Percentiles rank a stretch among this genome's conserved stretches.
Evolutionary conservation across 2,113 vertebrate genomes (phyloP).

Genomic region (Helogale parvula): DNA sequence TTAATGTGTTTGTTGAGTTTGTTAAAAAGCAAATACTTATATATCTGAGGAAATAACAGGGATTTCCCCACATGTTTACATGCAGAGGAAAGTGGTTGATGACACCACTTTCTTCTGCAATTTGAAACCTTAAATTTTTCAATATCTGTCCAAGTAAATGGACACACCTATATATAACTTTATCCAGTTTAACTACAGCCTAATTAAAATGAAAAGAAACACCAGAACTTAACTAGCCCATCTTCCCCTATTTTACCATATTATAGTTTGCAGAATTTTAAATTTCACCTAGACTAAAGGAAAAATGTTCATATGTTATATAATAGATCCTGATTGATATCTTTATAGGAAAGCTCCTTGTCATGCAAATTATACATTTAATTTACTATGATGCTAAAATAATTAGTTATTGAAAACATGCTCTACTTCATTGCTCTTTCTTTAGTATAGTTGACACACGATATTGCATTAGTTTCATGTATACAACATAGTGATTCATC

Average conservation of each 20-base stretch:
- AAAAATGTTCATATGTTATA: not conserved
- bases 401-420: not conserved
- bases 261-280: not conserved
- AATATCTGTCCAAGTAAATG: not conserved
- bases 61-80: not conserved
- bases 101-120: not conserved
- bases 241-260: not conserved
- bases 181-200: not conserved
- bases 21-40: not conserved
- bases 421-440: not conserved
- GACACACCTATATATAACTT: not conserved
- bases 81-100: not conserved
- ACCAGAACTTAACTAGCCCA: not conserved
- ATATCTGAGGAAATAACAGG: not conserved
- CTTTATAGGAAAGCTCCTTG: constrained; percentile 1
- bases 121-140: not conserved
- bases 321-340: not conserved
- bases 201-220: constrained; percentile 33
- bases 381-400: not conserved
- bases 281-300: not conserved
- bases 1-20: not conserved
- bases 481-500: not conserved
- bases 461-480: not conserved
- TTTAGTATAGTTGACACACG: not conserved
- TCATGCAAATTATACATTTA: not conserved